Evolutionary conservation across 2,888 invertebrate genomes (phyloP), one percentile per base, ranked within the genome.

Genomic region (Sarcophaga carnaria): DNA sequence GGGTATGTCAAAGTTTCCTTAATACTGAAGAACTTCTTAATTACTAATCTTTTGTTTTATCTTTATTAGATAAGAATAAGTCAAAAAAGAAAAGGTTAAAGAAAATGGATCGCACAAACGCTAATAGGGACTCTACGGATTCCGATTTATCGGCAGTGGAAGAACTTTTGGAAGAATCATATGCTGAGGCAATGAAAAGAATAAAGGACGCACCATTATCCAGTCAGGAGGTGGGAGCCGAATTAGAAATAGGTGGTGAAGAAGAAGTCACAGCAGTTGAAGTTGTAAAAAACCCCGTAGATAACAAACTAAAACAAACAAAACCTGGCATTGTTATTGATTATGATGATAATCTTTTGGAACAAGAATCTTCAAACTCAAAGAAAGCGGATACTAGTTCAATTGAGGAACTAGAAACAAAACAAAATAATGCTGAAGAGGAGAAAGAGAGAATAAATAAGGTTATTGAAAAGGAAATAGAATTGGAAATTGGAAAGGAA

Each of bases 121-220:
- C 67, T 66, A 64, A 20, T 59, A 76, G 71, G 72, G 77, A 77
- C 22, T 86, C 86, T 27, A 60, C 76, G 47, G 86, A 86, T 80
- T 86, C 86, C 3, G 83, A 83, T 78, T 81, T 87, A 62, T 84
- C 83, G 70, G 87, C 78, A 20, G 83, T 87, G 75, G 84, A 87
- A 70, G 84, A 87, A 75, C 64, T 87, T 47, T 70, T 84, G 66
- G 87, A 87, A 67, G 86, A 87, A 54, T 87, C 87, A 2, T 87
- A 85, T 74, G 82, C 84, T 12, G 83, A 86, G 47, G 84, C 78
- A 14, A 82, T 86, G 79, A 85, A 79, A 78, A 71, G 25, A 20
- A 47, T 37, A 11, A 72, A 82, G 77, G 12, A 77, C 64, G 69
- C 27, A 4, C 27, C 64, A 5, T 49, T 69, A 45, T 5, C 66